These are phyloP conservation scores for Setophaga petechia DNA, from an alignment of 2,113 vertebrate species.

Conservation along the genomic window DNA sequence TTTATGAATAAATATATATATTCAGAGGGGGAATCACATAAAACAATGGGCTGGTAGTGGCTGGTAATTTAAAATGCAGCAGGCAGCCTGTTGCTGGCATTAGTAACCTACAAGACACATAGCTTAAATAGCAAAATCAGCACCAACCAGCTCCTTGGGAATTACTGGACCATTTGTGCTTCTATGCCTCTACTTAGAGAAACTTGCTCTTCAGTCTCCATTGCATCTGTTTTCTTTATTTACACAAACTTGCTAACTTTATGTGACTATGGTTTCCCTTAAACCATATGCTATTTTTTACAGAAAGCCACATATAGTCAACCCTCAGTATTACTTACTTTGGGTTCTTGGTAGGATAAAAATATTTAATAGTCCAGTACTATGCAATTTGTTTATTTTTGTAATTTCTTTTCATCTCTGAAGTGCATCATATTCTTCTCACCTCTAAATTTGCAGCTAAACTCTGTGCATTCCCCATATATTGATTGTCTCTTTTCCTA, in stretches of 20 bases:
- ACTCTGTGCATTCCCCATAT: neutral
- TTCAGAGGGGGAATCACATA: neutral
- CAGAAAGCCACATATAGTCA: neutral
- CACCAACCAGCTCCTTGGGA: neutral
- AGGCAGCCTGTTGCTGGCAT: neutral
- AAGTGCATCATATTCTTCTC: neutral
- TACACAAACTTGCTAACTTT: neutral
- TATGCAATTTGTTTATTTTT: neutral
- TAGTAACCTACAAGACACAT: constrained; percentile 7
- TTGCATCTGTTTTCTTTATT: neutral
- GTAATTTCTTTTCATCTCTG: neutral
- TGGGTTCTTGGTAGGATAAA: neutral
- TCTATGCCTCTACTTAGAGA: neutral
- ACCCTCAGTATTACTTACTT: neutral
- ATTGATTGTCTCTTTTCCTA: neutral
- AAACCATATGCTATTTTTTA: neutral
- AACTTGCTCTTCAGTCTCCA: neutral
- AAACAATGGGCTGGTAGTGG: constrained; percentile 25
- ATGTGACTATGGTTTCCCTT: neutral
- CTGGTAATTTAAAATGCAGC: constrained; percentile 46
- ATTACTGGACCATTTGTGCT: neutral
- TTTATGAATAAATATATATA: constrained; percentile 32
- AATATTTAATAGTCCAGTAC: neutral
- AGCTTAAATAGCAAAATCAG: neutral
- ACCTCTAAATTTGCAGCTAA: neutral